These are phyloP conservation scores for Scaptomyza flava DNA, from an alignment of 2,888 invertebrate genomes.

Conservation along the genomic window DNA sequence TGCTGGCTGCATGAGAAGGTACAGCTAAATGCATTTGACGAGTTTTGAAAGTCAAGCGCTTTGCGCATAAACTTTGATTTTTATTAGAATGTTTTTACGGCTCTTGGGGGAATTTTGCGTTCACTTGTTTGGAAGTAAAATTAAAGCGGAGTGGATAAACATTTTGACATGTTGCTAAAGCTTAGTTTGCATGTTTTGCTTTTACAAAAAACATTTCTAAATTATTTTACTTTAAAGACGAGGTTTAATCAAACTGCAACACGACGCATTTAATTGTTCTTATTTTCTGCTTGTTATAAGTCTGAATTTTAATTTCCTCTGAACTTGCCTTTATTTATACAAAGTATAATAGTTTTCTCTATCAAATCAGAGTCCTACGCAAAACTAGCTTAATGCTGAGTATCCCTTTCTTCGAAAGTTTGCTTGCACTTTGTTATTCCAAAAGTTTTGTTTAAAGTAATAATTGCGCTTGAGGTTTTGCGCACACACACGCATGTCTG, in stretches of 20 bases:
- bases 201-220: neutral
- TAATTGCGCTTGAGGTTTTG: conserved; percentile 63
- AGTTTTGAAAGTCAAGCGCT: conserved; percentile 50
- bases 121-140: neutral
- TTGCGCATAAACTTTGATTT: conserved; percentile 63
- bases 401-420: conserved; percentile 29
- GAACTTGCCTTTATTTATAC: neutral
- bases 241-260: neutral
- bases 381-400: conserved; percentile 4
- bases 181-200: neutral
- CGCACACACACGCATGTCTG: conserved; percentile 9
- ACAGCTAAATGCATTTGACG: conserved; percentile 54
- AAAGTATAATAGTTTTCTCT: conserved; percentile 15
- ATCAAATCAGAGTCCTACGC: conserved; percentile 11
- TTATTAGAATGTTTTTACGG: conserved; percentile 41
- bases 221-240: too few species aligned
- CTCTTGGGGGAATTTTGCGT: conserved; percentile 10
- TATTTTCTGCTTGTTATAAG: neutral
- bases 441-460: conserved; percentile 59
- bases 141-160: neutral
- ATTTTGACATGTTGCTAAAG: conserved; percentile 7
- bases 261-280: neutral
- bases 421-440: conserved; percentile 24
- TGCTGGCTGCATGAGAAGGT: conserved; percentile 2
- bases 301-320: neutral